A percentile compares a stretch with the other conserved stretches of the same genome.
phyloP scores from a whole-genome alignment of 2,797 vertebrate species.

The Spondyliosoma cantharus region DNA sequence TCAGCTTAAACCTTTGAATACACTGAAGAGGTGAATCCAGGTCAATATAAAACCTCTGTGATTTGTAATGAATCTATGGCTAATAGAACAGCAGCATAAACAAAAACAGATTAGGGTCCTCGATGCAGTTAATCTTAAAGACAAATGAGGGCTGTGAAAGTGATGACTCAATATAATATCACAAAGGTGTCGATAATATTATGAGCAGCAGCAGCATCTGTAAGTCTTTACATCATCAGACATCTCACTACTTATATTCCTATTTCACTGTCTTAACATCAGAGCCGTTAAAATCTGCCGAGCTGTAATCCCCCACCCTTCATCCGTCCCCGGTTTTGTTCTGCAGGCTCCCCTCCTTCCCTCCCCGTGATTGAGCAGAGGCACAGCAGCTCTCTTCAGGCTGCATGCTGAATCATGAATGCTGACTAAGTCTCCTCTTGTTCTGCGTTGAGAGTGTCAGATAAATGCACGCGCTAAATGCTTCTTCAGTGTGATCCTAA shows the following conservation, averaged over 20 bases:
- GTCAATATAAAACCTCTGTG: background rate
- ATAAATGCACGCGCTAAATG: conserved; percentile 45
- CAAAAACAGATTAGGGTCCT: background rate
- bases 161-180: background rate
- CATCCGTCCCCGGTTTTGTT: conserved; percentile 35
- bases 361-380: conserved; percentile 12
- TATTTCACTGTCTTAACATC: conserved; percentile 6
- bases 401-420: conserved; percentile 30
- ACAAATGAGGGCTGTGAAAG: background rate
- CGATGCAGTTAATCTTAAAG: background rate
- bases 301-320: conserved; percentile 21
- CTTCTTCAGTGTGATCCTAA: conserved; percentile 47
- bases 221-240: background rate
- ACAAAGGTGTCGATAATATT: background rate
- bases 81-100: background rate
- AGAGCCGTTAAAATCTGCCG: conserved; percentile 4
- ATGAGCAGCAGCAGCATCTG: conserved; percentile 8
- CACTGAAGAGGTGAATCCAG: background rate
- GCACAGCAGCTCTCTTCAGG: conserved; percentile 19
- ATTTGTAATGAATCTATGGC: background rate
- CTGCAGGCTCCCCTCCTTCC: conserved; percentile 9
- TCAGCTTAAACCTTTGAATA: background rate
- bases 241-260: background rate
- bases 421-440: conserved; percentile 52
- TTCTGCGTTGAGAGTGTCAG: conserved; percentile 38